Conservation (phyloP, 1,140 invertebrate species). For the Cepaea nemoralis region DNA sequence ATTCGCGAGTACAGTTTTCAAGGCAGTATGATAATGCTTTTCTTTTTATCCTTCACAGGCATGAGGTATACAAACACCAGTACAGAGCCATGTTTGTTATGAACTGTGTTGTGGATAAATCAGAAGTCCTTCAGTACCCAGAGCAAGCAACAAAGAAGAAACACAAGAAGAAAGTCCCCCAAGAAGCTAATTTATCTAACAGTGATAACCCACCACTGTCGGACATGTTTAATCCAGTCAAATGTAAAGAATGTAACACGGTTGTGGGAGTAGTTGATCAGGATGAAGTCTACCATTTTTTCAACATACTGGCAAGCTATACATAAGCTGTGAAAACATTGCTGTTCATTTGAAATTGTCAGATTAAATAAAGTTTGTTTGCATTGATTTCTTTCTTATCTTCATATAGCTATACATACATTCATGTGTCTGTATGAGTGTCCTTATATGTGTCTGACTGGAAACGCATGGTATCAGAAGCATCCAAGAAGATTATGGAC, state of each 20-base stretch:
- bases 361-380: too few relatives aligned
- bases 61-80: constrained; percentile 76
- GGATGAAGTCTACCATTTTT: constrained; percentile 80
- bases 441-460: too few relatives aligned
- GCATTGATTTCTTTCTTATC: too few relatives aligned
- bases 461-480: too few relatives aligned
- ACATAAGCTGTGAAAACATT: constrained; percentile 20
- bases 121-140: constrained; percentile 71
- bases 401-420: too few relatives aligned
- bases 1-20: too few relatives aligned
- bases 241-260: constrained; percentile 76
- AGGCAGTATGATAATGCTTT: too few relatives aligned
- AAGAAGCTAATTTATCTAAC: not conserved
- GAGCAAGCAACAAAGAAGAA: constrained; percentile 56
- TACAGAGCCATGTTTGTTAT: constrained; percentile 80
- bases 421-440: too few relatives aligned
- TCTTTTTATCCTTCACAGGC: constrained; percentile 69
- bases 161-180: constrained; percentile 52
- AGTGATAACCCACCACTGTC: constrained; percentile 27
- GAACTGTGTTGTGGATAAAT: constrained; percentile 75
- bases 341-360: too few relatives aligned
- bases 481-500: too few relatives aligned
- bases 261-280: constrained; percentile 77
- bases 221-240: constrained; percentile 76
- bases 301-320: constrained; percentile 78